Conservation (phyloP, 2,888 invertebrate species). For the Corythucha ciliata region DNA sequence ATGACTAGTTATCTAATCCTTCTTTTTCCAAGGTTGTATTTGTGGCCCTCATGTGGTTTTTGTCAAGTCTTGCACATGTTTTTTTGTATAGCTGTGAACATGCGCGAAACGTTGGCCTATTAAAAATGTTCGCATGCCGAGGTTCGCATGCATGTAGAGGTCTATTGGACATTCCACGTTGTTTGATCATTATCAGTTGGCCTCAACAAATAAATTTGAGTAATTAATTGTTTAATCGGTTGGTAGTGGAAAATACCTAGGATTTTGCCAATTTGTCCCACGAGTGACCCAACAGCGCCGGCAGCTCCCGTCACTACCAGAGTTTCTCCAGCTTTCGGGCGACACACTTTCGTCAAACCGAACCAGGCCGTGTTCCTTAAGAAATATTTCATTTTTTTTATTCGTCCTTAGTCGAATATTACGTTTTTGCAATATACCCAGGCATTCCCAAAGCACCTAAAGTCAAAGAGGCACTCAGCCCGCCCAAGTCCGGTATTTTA, state of each 20-base stretch:
- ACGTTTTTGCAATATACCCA: slow-evolving; percentile 46
- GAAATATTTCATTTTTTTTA: not conserved
- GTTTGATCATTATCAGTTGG: too few species aligned
- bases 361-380: slow-evolving; percentile 62
- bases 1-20: too few species aligned
- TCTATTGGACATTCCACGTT: too few species aligned
- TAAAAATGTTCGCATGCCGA: too few species aligned
- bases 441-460: slow-evolving; percentile 63
- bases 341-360: slow-evolving; percentile 59
- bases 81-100: too few species aligned
- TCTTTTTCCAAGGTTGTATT: too few species aligned
- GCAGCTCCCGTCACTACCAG: slow-evolving; percentile 66
- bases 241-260: slow-evolving; percentile 43
- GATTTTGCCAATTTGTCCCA: slow-evolving; percentile 69
- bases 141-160: too few species aligned
- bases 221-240: too few species aligned
- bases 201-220: too few species aligned
- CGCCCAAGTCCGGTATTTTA: slow-evolving; percentile 51
- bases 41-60: too few species aligned
- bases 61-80: too few species aligned
- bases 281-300: slow-evolving; percentile 69
- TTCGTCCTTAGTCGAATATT: not conserved
- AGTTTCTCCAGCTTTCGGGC: slow-evolving; percentile 61
- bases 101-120: too few species aligned
- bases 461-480: slow-evolving; percentile 51